Evolutionary conservation across 1,140 invertebrate species (phyloP), one percentile per base, ranked within the genome.

Genomic region (Watersipora subatra): DNA sequence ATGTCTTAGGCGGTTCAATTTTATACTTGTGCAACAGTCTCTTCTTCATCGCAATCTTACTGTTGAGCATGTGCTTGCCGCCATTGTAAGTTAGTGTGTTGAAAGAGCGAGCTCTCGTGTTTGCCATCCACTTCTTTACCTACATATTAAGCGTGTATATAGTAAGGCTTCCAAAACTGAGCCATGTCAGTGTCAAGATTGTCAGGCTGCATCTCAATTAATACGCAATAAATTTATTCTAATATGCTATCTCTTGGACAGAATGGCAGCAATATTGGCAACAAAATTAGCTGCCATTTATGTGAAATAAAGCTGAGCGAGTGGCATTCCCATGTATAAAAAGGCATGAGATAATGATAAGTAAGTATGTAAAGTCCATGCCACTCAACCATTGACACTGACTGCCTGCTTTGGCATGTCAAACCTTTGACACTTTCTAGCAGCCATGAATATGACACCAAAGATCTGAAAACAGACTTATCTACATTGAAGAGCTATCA

Each of bases 121-220:
- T 76, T 29, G 73, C 73, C 68, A 75, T 69, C 75, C 75, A 76
- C 30, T 76, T 76, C 55, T 73, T 75, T 22, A 76, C 73, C 34
- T 46, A 46, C n/a, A n/a, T n/a, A 46, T 46, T 12, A 12, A n/a
- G n/a, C n/a, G n/a, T n/a, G n/a, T n/a, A n/a, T n/a, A n/a, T n/a
- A n/a, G n/a, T n/a, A n/a, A n/a, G n/a, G n/a, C n/a, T n/a, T n/a
- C n/a, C n/a, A n/a, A n/a, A n/a, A n/a, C n/a, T n/a, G n/a, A n/a
- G n/a, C n/a, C n/a, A n/a, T n/a, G n/a, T n/a, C n/a, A n/a, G n/a
- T n/a, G n/a, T n/a, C n/a, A n/a, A n/a, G n/a, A n/a, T n/a, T 46
- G 34, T 12, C 34, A 46, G 7, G 34, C n/a, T n/a, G n/a, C 34
- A 46, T 7, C 34, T n/a, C 34, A 46, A 46, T 46, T 46, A 46